Base-by-base conservation (phyloP, 1,140 invertebrate genomes). In the Heliconius nattereri region DNA sequence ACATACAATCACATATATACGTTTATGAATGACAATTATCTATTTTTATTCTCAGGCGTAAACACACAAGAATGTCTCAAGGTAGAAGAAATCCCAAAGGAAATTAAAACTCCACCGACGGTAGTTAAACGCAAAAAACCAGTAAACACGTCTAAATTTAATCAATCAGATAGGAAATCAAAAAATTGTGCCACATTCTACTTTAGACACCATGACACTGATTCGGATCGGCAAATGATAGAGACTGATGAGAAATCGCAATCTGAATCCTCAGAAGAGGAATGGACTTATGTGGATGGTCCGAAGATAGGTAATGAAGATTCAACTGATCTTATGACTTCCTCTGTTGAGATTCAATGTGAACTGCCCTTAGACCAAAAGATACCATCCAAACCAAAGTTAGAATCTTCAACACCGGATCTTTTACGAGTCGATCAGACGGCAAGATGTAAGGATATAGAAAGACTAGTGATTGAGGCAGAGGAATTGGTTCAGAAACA, bases 101-200 rank as follows among this genome's bases (percentile, higher is more conserved):
- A 89, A 86, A 76, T 90, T 20, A 91, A 87, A 82, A 94, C 94
- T 49, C 92, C 93, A 78, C 91, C 90, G 79, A 95, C 94, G 71
- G 91, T 93, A 40, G 85, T 93, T 40, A 95, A 95, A 83, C 92
- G 94, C 32, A 94, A 95, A 76, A 94, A 95, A 80, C 90, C 94
- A 80, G 87, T 95, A 52, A 93, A 96, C 85, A 94, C 94, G 6
- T 96, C 95, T 29, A 95, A 95, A 85, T 96, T 96, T 83, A 96
- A 95, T 87, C 94, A 96, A 57, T 96, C 96, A 2, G 96, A 97
- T 91, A 94, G 97, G 80, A 97, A 96, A 87, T 97, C 97, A 19
- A 97, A 97, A 86, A 97, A 98, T 88, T 96, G 96, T 86, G 97
- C 96, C 79, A 97, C 96, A 75, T 98, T 97, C 89, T 98, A 98